Percentiles rank a stretch among this genome's conserved stretches.
phyloP scores from a whole-genome alignment of 2,797 vertebrate species.

The Chlorospingus semifuscus region DNA sequence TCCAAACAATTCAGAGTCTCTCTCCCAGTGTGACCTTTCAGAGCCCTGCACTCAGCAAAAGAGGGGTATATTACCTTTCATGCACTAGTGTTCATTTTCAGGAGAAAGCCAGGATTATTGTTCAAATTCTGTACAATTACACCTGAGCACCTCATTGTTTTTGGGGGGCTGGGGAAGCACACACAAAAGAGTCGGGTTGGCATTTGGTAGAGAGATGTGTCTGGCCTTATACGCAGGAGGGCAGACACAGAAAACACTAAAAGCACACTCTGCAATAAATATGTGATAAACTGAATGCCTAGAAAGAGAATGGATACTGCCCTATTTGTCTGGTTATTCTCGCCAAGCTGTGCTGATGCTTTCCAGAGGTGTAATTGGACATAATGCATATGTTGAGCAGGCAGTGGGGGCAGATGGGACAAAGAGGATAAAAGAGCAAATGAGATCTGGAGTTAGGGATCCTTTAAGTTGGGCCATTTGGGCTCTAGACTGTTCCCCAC shows the following conservation, averaged over 20 bases:
- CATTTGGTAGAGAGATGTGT: neutral
- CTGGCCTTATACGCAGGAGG: neutral
- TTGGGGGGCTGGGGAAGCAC: neutral
- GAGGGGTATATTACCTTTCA: slow-evolving; percentile 46
- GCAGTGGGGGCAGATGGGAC: fast-evolving
- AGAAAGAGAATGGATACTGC: neutral
- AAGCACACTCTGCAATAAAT: neutral
- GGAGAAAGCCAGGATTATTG: slow-evolving; percentile 42
- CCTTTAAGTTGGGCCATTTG: neutral
- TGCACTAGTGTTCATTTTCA: slow-evolving; percentile 39
- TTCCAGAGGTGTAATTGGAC: neutral
- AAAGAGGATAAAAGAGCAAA: neutral
- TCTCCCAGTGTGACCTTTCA: slow-evolving; percentile 51
- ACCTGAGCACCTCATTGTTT: slow-evolving; percentile 29
- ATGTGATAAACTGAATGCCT: neutral
- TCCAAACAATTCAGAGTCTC: slow-evolving; percentile 54
- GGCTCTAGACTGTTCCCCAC: neutral
- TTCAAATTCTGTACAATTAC: slow-evolving; percentile 43
- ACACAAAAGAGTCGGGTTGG: neutral
- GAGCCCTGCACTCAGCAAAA: slow-evolving; percentile 51
- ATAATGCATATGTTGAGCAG: neutral
- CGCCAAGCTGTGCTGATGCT: neutral
- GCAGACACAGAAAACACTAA: neutral
- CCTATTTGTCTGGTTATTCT: neutral
- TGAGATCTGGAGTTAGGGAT: neutral